Base-by-base conservation (phyloP, 2,113 vertebrate genomes). In the Aegithalos caudatus region DNA sequence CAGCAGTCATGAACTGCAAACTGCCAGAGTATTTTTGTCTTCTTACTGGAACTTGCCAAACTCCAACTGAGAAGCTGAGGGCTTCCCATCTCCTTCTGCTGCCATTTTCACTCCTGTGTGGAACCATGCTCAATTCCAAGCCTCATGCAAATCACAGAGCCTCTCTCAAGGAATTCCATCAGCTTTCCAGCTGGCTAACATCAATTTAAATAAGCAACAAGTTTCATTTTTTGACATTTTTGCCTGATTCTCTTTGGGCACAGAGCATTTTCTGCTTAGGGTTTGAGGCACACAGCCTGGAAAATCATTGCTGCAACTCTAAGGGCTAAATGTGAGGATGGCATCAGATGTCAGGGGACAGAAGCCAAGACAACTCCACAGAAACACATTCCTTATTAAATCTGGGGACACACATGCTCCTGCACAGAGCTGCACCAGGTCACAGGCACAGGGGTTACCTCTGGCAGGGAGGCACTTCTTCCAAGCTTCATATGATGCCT, bases 391-490 rank as follows among this genome's bases (percentile, higher is more conserved):
- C 64, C 48, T 24, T 17, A 38, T 28, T 35, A 19, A 87, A 81
- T 14, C 31, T 76, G 33, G 54, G 65, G n/a, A 35, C 74, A 40
- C 12, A 22, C 4, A 8, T 0, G 6, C 17, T 64, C 38, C 74
- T 48, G 54, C 64, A 38, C 40, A 61, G 48, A 54, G 73, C 1
- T 44, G 29, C 71, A 60, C 12, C 14, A 40, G 92, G 24, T 29
- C 29, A 28, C 44, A 61, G 79, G 40, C 73, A 42, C 44, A 54
- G 60, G 77, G 64, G 35, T 92, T 97, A 99, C 99, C 99, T 99
- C 99, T 98, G 92, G 99, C 99, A 69, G 99, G 99, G 94, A 99
- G 99, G 95, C 99, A 99, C 93, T 99, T 99, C 93, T 99, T 99
- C 99, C 99, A 99, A 87, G 99, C 98, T 73, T 99, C 99, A 6